Conservation (phyloP, 2,113 vertebrate species). For the Mesitornis unicolor region DNA sequence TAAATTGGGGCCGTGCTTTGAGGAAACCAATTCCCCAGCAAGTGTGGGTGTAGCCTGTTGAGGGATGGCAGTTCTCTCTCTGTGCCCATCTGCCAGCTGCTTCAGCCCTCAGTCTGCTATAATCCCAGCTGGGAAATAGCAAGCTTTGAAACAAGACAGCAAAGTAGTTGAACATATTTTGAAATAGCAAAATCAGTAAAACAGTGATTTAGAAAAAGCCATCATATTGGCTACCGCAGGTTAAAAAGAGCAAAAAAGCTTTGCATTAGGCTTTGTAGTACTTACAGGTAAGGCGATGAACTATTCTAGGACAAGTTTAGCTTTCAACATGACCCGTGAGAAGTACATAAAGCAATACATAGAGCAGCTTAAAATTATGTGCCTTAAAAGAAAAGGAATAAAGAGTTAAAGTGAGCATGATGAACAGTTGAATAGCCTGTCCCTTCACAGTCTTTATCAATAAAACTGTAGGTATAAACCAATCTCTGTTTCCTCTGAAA, state of each 20-base stretch:
- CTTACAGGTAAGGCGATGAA: background rate
- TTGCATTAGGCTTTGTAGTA: background rate
- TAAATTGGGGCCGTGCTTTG: background rate
- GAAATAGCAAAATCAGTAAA: background rate
- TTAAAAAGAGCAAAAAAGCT: background rate
- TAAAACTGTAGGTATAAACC: background rate
- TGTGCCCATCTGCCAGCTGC: slow-evolving; percentile 43
- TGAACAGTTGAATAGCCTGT: background rate
- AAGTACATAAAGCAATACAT: background rate
- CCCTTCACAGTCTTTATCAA: background rate
- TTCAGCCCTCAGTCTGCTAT: slow-evolving; percentile 16
- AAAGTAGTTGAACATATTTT: background rate
- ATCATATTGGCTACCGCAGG: background rate
- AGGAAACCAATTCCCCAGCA: slow-evolving; percentile 28
- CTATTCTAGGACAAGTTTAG: background rate
- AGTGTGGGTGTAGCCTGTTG: slow-evolving; percentile 24
- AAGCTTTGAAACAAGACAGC: background rate
- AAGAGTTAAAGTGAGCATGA: background rate
- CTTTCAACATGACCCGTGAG: background rate
- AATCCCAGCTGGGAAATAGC: slow-evolving; percentile 32
- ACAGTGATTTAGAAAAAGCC: background rate
- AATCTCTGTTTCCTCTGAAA: background rate
- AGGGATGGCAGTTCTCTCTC: slow-evolving; percentile 1
- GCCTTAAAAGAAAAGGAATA: background rate
- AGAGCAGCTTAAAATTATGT: background rate